These are phyloP conservation scores for Labeo rohita DNA, from an alignment of 2,113 vertebrate genomes.

Conservation along the genomic window DNA sequence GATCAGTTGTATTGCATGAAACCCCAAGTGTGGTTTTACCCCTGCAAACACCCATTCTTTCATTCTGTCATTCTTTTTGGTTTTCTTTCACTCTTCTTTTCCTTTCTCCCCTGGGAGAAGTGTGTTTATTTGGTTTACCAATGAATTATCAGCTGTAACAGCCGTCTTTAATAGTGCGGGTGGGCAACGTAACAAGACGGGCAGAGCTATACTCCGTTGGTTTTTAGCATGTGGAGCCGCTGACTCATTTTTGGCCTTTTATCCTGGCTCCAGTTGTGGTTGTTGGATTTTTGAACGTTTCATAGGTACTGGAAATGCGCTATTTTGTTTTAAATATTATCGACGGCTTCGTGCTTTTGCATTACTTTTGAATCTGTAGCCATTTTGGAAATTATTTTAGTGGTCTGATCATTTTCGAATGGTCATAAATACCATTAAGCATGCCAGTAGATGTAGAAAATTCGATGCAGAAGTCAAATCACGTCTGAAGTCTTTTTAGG, in stretches of 20 bases:
- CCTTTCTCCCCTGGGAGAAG: constrained; percentile 53
- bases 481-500: neutral
- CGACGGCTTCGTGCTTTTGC: neutral
- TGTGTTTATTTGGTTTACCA: constrained; percentile 63
- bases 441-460: neutral
- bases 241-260: constrained; percentile 27
- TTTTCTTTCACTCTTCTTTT: constrained; percentile 46
- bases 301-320: neutral
- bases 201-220: constrained; percentile 1
- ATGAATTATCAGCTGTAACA: constrained; percentile 68
- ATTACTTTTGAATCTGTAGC: neutral
- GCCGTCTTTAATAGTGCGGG: constrained; percentile 58
- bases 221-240: constrained; percentile 1
- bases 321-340: neutral
- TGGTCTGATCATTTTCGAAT: neutral
- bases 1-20: constrained; percentile 72
- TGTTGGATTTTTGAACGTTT: neutral
- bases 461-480: neutral
- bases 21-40: constrained; percentile 76
- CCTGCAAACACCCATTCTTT: constrained; percentile 64
- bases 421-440: neutral
- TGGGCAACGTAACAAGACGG: neutral
- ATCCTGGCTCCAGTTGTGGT: neutral
- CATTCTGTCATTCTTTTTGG: constrained; percentile 28
- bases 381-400: neutral